A percentile compares a stretch with the other conserved stretches of the same genome.
Evolutionary conservation across 2,888 invertebrate species (phyloP).

Genomic region (Eristalinus aeneus): DNA sequence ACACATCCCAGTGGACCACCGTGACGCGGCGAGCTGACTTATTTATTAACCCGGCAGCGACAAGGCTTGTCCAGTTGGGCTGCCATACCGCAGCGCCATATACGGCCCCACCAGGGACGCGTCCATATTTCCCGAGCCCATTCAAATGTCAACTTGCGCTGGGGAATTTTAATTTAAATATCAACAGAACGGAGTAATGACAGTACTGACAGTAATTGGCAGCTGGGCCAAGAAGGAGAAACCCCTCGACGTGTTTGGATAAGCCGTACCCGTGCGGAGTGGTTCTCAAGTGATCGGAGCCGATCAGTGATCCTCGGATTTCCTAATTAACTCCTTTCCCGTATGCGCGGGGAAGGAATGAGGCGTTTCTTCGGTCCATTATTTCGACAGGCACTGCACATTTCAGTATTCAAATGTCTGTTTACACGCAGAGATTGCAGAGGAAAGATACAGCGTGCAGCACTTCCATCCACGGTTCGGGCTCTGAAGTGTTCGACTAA

Average conservation of each 20-base stretch:
- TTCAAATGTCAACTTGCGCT: slow-evolving; percentile 55
- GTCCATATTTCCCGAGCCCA: slow-evolving; percentile 62
- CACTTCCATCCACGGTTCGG: slow-evolving; percentile 36
- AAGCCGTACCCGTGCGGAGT: slow-evolving; percentile 22
- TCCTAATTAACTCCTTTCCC: slow-evolving; percentile 65
- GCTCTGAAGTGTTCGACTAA: slow-evolving; percentile 56
- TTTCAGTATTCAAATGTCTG: slow-evolving; percentile 65
- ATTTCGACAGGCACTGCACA: slow-evolving; percentile 54
- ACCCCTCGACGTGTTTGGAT: slow-evolving; percentile 34
- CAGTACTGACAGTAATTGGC: slow-evolving; percentile 60
- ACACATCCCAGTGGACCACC: slow-evolving; percentile 64
- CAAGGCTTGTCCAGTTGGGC: slow-evolving; percentile 2
- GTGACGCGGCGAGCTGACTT: slow-evolving; percentile 10
- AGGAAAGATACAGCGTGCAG: slow-evolving; percentile 34
- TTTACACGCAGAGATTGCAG: slow-evolving; percentile 48
- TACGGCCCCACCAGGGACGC: slow-evolving; percentile 19
- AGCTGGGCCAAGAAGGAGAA: slow-evolving; percentile 19
- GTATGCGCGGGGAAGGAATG: slow-evolving; percentile 37
- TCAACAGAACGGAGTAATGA: slow-evolving; percentile 54
- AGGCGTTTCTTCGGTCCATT: slow-evolving; percentile 34
- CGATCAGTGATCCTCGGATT: slow-evolving; percentile 22
- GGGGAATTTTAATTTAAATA: slow-evolving; percentile 67
- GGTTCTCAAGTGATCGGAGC: slow-evolving; percentile 49
- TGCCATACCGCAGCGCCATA: slow-evolving; percentile 42
- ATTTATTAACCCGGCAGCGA: slow-evolving; percentile 40